Evolutionary conservation across 1,140 invertebrate species (phyloP), one percentile per base, ranked within the genome.

Genomic region (Onthophagus taurus): DNA sequence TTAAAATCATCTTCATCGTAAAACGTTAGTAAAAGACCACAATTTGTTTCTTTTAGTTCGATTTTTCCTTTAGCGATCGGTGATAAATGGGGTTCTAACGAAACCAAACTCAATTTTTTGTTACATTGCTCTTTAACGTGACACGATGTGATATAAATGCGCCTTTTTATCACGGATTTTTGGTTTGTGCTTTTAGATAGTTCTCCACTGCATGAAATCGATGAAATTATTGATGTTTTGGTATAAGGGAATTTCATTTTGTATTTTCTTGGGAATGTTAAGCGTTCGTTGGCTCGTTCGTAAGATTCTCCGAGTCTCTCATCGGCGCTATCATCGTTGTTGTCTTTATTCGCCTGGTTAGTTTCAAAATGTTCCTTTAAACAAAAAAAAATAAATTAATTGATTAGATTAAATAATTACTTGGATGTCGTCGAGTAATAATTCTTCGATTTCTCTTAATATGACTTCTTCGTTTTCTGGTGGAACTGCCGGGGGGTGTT

Each of bases 1-100:
- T 18, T 23, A 13, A 20, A 37, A 19, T 47, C 45, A 9, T 34
- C 31, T 16, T 47, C 45, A 11, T 35, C 26, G 9, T 29, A 18
- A 26, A 47, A 42, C 14, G 30, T 18, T 4, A 42, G 14, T 3
- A 42, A 34, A 17, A 47, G 21, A 2, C 45, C 45, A 19, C 37
- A 42, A 41, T 11, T 19, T 2, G 45, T 47, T 42, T 47, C 37
- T 21, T 35, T 36, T 13, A 47, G 13, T 13, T 20, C 26, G 9
- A 47, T 29, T 29, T 39, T 39, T 3, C 45, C 37, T 39, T 39
- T 36, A 17, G 18, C 19, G 2, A 36, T 20, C 5, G 9, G n/a
- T 19, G 4, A 20, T 12, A 36, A 17, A 20, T 36, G 34, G 2
- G 19, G 18, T 21, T 36, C 34, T 36, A 36, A 20, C 4, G 19